phyloP scores from a whole-genome alignment of 2,888 invertebrate genomes.

The Graphium colonna region DNA sequence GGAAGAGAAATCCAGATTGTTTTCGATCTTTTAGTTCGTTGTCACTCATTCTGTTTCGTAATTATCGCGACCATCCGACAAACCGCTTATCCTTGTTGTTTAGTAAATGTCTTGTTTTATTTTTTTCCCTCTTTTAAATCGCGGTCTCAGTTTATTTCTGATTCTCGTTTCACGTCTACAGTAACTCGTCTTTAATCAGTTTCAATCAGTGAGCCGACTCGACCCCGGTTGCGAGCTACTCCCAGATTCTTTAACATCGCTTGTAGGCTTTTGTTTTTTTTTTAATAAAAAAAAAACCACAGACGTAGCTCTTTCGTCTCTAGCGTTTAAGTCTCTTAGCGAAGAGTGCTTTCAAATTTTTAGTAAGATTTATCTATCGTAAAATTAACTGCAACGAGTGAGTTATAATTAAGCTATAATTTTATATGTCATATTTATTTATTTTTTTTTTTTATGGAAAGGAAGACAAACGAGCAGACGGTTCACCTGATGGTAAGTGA shows the following conservation, averaged over 20 bases:
- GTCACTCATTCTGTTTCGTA: background rate
- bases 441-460: too few species aligned
- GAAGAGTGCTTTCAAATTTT: background rate
- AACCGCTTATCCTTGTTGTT: too few species aligned
- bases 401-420: too few species aligned
- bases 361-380: background rate
- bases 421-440: too few species aligned
- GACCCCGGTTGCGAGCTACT: slow-evolving; percentile 7
- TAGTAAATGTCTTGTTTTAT: too few species aligned
- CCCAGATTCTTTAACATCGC: slow-evolving; percentile 15
- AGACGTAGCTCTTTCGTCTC: slow-evolving; percentile 9
- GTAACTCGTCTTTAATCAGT: slow-evolving; percentile 16
- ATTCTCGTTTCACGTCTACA: slow-evolving; percentile 10
- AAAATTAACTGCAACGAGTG: background rate
- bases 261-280: slow-evolving; percentile 7
- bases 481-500: too few species aligned
- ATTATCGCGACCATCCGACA: background rate
- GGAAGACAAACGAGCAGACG: too few species aligned
- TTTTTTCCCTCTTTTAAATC: background rate
- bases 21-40: too few species aligned
- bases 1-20: background rate
- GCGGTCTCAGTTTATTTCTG: slow-evolving; percentile 6
- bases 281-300: background rate
- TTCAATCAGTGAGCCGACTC: slow-evolving; percentile 12
- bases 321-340: slow-evolving; percentile 7